Conservation (phyloP, 2,797 vertebrate species). For the Sebastes aleutianus region DNA sequence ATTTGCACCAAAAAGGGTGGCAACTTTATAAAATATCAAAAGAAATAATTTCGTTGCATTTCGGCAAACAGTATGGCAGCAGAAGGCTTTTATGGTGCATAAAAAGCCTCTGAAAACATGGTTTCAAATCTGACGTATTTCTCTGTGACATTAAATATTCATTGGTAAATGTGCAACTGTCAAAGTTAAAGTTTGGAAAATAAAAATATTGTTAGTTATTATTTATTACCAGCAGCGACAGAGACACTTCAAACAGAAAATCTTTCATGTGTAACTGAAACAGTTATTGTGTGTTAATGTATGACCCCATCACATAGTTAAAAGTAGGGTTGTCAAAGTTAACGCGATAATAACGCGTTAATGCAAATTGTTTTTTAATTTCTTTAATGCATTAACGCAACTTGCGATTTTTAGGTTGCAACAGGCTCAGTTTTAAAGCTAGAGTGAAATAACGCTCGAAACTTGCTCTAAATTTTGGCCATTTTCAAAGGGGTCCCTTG, state of each 20-base stretch:
- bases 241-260: background rate
- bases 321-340: too few relatives aligned
- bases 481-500: background rate
- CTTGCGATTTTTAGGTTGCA: too few relatives aligned
- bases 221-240: background rate
- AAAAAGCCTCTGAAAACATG: background rate
- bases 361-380: too few relatives aligned
- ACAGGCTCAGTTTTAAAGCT: too few relatives aligned
- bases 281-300: background rate
- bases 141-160: background rate
- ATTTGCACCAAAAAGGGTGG: conserved; percentile 10
- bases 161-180: background rate
- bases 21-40: background rate
- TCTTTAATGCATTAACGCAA: too few relatives aligned
- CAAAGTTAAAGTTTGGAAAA: background rate
- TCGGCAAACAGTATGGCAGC: background rate
- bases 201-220: background rate
- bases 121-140: background rate
- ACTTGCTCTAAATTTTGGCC: background rate
- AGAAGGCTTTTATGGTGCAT: background rate
- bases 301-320: background rate
- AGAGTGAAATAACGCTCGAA: too few relatives aligned
- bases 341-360: too few relatives aligned
- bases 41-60: background rate
- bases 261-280: background rate